Base-by-base conservation (phyloP, 2,888 invertebrate species). In the Hesperia comma region DNA sequence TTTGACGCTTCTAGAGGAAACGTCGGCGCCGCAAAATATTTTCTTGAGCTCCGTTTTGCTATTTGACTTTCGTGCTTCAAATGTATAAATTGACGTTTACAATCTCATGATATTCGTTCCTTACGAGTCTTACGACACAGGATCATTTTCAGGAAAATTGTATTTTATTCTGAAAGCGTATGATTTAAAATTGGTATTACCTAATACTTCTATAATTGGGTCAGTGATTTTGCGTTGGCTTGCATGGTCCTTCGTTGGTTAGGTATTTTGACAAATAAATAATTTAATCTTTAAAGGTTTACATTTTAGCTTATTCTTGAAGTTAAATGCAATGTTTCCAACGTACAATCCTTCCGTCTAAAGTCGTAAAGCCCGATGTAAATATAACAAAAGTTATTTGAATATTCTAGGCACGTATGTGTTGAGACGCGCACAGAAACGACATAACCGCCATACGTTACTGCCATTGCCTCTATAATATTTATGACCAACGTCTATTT, bases 1-100 rank as follows among this genome's bases (percentile, higher is more conserved):
- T 66, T 66, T 66, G 66, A 66, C 60, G 66, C 43, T 53, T 58
- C 57, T 8, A 60, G 43, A 60, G 60, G 66, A 60, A 66, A 66
- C 15, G 53, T 60, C 41, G 54, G 43, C 66, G 66, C 60, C 60
- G 43, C 60, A 66, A 66, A 66, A 66, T 66, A 60, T 66, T 60
- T 60, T 66, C 60, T 66, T 37, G 54, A 54, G 60, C 54, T 43
- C 53, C 64, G 43, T 60, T 66, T n/a, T 60, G 66, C 66, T 60
- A 66, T 66, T 66, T 54, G 53, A 66, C 66, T 66, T 60, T 33
- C 64, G 14, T 15, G 41, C 64, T 43, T 66, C 40, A 17, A 60
- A 54, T 60, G 66, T 60, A 66, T 66, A 64, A 58, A 64, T 64
- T 64, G 58, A 66, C 58, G 43, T 41, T 51, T 17, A 21, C 19